Conservation (phyloP, 2,797 vertebrate species). For the Microchirus variegatus region DNA sequence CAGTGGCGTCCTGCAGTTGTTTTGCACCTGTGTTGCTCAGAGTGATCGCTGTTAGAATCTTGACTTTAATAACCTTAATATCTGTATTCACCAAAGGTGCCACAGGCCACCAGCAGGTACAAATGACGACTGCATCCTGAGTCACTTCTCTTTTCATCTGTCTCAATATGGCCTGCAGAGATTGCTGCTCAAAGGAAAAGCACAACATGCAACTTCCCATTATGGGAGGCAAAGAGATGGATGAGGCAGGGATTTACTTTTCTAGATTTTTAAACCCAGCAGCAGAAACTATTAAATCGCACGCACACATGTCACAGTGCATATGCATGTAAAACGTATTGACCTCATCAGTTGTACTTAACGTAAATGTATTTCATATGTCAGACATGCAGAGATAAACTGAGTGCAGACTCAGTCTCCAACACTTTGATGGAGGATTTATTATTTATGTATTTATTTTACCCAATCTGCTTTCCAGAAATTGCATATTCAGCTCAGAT, state of each 20-base stretch:
- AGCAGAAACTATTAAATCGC: conserved; percentile 30
- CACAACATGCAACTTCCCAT: conserved; percentile 48
- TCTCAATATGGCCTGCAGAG: conserved; percentile 63
- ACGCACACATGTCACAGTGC: conserved; percentile 13
- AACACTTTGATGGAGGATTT: neutral
- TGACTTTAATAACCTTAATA: conserved; percentile 38
- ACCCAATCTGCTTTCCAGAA: conserved; percentile 28
- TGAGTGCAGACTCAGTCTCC: neutral
- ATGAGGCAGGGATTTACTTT: conserved; percentile 53
- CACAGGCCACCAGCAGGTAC: conserved; percentile 33
- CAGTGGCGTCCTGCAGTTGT: neutral
- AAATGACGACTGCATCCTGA: conserved; percentile 44
- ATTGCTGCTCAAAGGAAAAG: conserved; percentile 62
- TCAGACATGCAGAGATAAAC: neutral
- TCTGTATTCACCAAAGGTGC: conserved; percentile 26
- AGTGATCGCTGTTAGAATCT: conserved; percentile 8
- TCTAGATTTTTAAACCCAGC: conserved; percentile 33
- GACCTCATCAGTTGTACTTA: neutral
- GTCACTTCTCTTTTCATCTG: conserved; percentile 48
- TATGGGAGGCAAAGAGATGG: conserved; percentile 29
- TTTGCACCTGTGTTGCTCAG: conserved; percentile 12
- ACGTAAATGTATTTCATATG: conserved; percentile 1
- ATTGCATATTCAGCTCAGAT: conserved; percentile 31
- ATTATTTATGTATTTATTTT: no score
- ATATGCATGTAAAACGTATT: neutral